Evolutionary conservation across 2,797 vertebrate genomes (phyloP), one percentile per base, ranked within the genome.

Genomic region (Takifugu rubripes): DNA sequence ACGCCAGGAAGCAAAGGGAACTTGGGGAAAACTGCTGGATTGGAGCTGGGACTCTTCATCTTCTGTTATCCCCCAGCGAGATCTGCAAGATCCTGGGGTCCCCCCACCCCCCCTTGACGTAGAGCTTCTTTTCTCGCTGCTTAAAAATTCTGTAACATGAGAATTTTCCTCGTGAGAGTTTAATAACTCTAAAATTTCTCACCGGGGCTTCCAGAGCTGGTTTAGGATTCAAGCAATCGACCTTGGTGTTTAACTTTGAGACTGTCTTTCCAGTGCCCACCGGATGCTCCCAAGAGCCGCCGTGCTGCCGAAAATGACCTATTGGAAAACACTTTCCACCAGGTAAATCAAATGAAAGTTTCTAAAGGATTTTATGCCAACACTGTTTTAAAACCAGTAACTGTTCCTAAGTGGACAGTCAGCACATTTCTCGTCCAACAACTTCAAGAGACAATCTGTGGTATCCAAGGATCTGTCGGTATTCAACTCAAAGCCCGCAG

Each of bases 221-320:
- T 40, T 40, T 40, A 40, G 1, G 36, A 46, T 46, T 10, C 6
- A n/a, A 46, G 8, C 44, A 46, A 21, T 6, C 10, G 7, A 46
- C 44, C 5, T 25, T 12, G n/a, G 2, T 25, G 9, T 72, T 57
- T 1, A 42, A 16, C 6, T 42, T 44, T 56, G 16, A 25, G 15
- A 70, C 7, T 56, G 0, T 5, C 0, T 8, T 6, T 61, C 2
- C 84, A 99, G 97, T 99, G 97, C 53, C 89, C 92, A 10, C 78
- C 89, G 0, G 95, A 97, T 47, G 88, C 82, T 0, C 84, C 94
- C 40, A 99, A 99, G 88, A 94, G 91, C 14, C 94, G 97, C 0
- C 91, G 97, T 49, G 94, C 96, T 21, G 95, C 94, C 2, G 94
- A 96, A 68, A 90, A 88, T 50, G 86, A 96, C 83, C 90, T 95